These are phyloP conservation scores for Nothoprocta pentlandii DNA, from an alignment of 2,113 vertebrate species.

Conservation along the genomic window DNA sequence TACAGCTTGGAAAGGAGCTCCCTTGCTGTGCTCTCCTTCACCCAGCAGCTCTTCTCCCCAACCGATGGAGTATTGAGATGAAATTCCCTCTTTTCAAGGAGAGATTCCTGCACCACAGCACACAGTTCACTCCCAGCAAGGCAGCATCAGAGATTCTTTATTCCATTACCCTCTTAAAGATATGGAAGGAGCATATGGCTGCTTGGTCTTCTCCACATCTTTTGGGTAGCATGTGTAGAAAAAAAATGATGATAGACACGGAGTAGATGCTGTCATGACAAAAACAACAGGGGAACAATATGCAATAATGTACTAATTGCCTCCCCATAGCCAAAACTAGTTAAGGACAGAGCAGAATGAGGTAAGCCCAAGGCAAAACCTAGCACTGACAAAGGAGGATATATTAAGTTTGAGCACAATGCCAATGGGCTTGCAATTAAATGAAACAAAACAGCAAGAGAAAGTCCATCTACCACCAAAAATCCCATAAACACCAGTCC, in stretches of 20 bases:
- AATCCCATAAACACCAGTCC: fast-evolving
- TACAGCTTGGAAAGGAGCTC: not conserved
- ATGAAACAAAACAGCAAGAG: not conserved
- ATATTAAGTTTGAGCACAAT: not conserved
- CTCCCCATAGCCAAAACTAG: not conserved
- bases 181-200: not conserved
- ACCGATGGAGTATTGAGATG: too few relatives aligned
- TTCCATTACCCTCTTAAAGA: not conserved
- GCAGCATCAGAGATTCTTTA: not conserved
- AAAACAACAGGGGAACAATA: not conserved
- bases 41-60: not conserved
- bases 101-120: not conserved
- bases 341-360: not conserved
- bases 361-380: not conserved
- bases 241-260: not conserved
- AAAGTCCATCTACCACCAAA: fast-evolving
- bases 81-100: not conserved
- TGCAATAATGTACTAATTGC: not conserved
- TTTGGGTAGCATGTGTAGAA: not conserved
- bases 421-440: not conserved
- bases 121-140: not conserved
- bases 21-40: not conserved
- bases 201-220: not conserved
- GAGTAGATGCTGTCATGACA: fast-evolving
- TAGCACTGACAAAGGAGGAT: not conserved